phyloP scores from a whole-genome alignment of 2,888 invertebrate species.

The Leptinotarsa haldemani region DNA sequence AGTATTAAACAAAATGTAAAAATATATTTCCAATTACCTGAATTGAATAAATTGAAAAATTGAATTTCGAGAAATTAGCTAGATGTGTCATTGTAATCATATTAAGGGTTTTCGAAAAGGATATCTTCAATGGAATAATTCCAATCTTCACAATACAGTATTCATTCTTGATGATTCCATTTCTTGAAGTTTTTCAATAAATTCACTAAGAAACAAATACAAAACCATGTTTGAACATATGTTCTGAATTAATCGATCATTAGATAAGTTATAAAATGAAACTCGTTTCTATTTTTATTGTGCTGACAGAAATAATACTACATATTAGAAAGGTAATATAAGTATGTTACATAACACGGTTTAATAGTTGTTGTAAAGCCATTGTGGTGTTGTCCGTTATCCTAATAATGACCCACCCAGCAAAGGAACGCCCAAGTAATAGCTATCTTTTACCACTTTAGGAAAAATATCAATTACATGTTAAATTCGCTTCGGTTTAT shows the following conservation, averaged over 20 bases:
- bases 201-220: too few species aligned
- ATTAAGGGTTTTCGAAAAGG: too few species aligned
- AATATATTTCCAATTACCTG: too few species aligned
- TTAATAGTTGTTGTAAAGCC: constrained; percentile 15
- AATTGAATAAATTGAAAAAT: too few species aligned
- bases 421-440: not conserved
- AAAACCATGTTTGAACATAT: not conserved
- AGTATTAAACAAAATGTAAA: too few species aligned
- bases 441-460: not conserved
- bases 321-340: constrained; percentile 16
- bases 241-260: not conserved
- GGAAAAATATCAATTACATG: not conserved
- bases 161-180: too few species aligned
- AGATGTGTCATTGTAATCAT: too few species aligned
- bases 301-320: constrained; percentile 1
- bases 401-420: constrained; percentile 7
- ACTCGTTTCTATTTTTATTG: constrained; percentile 6
- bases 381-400: constrained; percentile 2
- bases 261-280: constrained; percentile 6
- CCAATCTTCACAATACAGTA: too few species aligned
- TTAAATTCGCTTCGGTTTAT: not conserved
- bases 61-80: too few species aligned
- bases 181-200: too few species aligned
- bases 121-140: too few species aligned
- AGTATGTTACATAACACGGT: not conserved